Evolutionary conservation across 2,888 invertebrate genomes (phyloP).

Genomic region (Heliconius charithonia): DNA sequence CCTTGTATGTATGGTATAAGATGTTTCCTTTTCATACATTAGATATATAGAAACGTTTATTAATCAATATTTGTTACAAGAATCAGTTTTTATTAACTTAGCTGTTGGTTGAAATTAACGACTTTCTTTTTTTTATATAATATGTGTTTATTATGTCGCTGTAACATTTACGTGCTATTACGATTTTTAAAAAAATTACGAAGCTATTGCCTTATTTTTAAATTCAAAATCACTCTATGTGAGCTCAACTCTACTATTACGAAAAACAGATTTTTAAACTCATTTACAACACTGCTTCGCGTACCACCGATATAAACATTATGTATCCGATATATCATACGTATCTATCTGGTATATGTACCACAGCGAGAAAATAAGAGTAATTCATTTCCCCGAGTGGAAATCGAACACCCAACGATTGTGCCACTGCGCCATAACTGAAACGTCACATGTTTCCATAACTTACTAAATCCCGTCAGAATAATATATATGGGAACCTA

Average conservation of each 20-base stretch:
- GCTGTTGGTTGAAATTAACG: neutral
- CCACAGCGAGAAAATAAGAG: too few species aligned
- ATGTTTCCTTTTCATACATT: neutral
- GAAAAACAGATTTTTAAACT: too few species aligned
- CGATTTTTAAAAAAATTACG: too few species aligned
- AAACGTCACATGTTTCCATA: neutral
- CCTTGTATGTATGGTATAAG: neutral
- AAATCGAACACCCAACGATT: too few species aligned
- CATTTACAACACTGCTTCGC: too few species aligned
- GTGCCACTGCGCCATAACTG: neutral
- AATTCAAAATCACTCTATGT: too few species aligned
- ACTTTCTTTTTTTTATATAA: neutral
- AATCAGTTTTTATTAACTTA: neutral
- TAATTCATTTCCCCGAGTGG: too few species aligned
- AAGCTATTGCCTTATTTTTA: too few species aligned
- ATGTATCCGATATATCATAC: too few species aligned
- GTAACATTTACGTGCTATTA: neutral
- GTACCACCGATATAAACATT: too few species aligned
- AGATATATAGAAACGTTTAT: neutral
- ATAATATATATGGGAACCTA: neutral
- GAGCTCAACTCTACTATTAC: too few species aligned
- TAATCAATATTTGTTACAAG: neutral
- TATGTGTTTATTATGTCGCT: neutral
- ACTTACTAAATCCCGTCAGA: neutral
- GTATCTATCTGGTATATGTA: too few species aligned